Evolutionary conservation across 2,113 vertebrate species (phyloP).

Genomic region (Bujurquina vittata): DNA sequence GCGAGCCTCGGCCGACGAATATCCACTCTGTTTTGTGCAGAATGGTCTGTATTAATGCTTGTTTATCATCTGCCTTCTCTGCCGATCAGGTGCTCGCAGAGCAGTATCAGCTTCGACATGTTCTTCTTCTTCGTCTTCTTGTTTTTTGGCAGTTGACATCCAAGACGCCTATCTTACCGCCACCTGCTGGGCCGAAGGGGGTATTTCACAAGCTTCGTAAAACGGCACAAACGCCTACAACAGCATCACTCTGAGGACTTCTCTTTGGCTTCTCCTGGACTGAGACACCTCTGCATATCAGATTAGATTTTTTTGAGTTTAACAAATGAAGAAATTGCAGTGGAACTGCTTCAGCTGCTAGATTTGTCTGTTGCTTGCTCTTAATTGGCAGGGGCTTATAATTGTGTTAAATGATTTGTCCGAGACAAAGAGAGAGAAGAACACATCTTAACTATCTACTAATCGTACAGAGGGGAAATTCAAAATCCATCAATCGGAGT

Average conservation of each 20-base stretch:
- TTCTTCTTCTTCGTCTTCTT: neutral
- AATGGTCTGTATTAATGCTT: neutral
- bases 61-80: conserved; percentile 29
- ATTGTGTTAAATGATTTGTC: too few relatives aligned
- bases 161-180: neutral
- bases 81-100: neutral
- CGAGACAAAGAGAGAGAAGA: too few relatives aligned
- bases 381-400: too few relatives aligned
- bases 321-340: neutral
- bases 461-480: too few relatives aligned
- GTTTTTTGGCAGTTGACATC: neutral
- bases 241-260: neutral
- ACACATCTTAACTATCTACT: too few relatives aligned
- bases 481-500: too few relatives aligned
- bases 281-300: neutral
- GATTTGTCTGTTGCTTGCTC: neutral
- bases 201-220: neutral
- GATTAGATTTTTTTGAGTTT: neutral
- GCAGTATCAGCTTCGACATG: neutral
- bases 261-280: neutral
- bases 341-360: neutral
- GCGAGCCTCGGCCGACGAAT: neutral
- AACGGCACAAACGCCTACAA: neutral
- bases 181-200: neutral
- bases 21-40: neutral